These are phyloP conservation scores for Tyrophagus putrescentiae DNA, from an alignment of 1,140 invertebrate species.

Conservation along the genomic window DNA sequence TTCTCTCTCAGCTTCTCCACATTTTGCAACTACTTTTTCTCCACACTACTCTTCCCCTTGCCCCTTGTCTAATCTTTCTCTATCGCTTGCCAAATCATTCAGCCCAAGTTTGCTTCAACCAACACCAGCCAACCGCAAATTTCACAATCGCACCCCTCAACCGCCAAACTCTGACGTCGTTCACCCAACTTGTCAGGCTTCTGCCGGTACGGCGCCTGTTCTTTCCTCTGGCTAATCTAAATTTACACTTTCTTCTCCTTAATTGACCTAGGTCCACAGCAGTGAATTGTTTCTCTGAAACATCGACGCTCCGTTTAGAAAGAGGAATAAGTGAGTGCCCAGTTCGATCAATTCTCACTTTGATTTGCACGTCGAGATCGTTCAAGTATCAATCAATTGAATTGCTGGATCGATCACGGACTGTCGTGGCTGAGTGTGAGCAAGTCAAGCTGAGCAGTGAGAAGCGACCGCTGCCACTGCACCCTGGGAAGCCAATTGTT, in stretches of 20 bases:
- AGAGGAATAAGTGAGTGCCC: background rate
- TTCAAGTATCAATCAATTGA: conserved; percentile 12
- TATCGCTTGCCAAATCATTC: background rate
- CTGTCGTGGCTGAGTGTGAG: background rate
- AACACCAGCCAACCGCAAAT: background rate
- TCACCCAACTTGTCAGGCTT: background rate
- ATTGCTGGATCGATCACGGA: background rate
- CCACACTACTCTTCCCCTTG: background rate
- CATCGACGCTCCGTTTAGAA: background rate
- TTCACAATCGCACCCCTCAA: background rate
- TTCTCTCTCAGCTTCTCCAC: background rate
- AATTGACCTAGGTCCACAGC: conserved; percentile 4
- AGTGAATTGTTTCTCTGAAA: no score
- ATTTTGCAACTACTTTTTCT: no score
- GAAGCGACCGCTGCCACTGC: background rate
- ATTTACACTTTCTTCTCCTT: background rate
- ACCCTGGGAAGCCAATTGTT: background rate
- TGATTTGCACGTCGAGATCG: conserved; percentile 11
- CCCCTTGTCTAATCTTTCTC: conserved; percentile 3
- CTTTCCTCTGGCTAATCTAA: background rate
- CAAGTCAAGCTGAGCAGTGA: background rate
- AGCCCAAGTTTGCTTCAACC: background rate
- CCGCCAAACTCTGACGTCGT: no score
- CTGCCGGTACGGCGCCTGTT: background rate
- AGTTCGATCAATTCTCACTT: conserved; percentile 5